Conservation (phyloP, 2,797 vertebrate species). For the Clarias pachynema region DNA sequence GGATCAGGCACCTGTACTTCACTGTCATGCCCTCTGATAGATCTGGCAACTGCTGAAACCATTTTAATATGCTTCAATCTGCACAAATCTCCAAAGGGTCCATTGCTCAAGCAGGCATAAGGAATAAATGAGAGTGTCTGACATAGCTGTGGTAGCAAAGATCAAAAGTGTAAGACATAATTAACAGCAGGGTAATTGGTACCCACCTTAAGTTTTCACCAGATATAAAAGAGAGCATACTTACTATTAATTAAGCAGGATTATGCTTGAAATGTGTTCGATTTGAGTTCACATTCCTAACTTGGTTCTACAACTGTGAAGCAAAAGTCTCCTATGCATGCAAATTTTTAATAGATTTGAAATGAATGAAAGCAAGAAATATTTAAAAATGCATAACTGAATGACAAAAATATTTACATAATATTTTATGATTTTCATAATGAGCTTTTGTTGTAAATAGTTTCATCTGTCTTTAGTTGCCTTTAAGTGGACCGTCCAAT, state of each 20-base stretch:
- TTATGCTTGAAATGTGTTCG: constrained; percentile 75
- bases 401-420: constrained; percentile 5
- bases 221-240: constrained; percentile 73
- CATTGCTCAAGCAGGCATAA: constrained; percentile 72
- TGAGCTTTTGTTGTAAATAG: constrained; percentile 17
- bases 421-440: constrained; percentile 9
- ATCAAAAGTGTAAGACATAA: constrained; percentile 82
- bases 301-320: neutral
- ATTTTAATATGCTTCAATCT: constrained; percentile 65
- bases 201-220: constrained; percentile 80
- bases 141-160: constrained; percentile 77
- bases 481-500: constrained; percentile 65
- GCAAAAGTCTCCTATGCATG: neutral
- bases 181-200: constrained; percentile 84
- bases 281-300: constrained; percentile 27
- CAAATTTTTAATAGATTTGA: neutral
- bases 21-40: constrained; percentile 52
- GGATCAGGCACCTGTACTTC: neutral
- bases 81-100: constrained; percentile 65
- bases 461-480: constrained; percentile 45
- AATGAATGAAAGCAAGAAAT: neutral
- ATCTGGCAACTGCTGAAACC: constrained; percentile 71
- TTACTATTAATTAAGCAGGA: constrained; percentile 76
- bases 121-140: constrained; percentile 79
- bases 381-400: too few relatives aligned